A percentile compares a stretch with the other conserved stretches of the same genome.
Conservation (phyloP, 1,140 invertebrate species). For the Bacillus rossius region DNA sequence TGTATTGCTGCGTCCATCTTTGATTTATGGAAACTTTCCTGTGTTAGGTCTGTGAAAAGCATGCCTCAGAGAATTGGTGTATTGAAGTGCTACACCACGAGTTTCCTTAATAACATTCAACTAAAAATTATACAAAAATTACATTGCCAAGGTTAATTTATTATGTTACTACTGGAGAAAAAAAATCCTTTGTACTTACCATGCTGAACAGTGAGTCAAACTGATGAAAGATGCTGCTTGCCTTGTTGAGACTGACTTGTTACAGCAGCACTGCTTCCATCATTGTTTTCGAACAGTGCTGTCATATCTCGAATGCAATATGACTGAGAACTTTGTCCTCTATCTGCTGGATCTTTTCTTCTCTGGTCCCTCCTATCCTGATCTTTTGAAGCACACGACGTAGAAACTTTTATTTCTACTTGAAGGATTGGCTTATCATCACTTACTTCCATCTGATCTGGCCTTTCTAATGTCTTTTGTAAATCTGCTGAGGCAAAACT, state of each 20-base stretch:
- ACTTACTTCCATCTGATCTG: not conserved
- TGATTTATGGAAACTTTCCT: too few relatives aligned
- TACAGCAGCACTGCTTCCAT: constrained; percentile 1
- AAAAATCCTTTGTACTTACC: too few relatives aligned
- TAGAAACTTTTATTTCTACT: not conserved
- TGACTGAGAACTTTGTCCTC: constrained; percentile 47
- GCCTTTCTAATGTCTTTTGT: not conserved
- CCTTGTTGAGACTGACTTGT: not conserved
- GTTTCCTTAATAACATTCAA: too few relatives aligned
- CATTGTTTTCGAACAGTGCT: constrained; percentile 59
- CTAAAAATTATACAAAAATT: too few relatives aligned
- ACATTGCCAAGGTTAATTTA: too few relatives aligned
- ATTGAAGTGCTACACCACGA: too few relatives aligned
- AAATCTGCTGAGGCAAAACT: not conserved
- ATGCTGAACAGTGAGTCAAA: not conserved
- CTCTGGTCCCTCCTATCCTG: not conserved
- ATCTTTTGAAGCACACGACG: not conserved
- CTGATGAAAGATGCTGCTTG: constrained; percentile 2
- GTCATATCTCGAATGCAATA: constrained; percentile 72
- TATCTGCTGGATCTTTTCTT: not conserved
- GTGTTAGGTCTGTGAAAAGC: too few relatives aligned
- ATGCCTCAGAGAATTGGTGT: too few relatives aligned
- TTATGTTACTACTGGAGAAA: too few relatives aligned
- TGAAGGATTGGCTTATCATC: not conserved
- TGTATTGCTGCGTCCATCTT: too few relatives aligned